Percentiles rank a stretch among this genome's conserved stretches.
phyloP scores from a whole-genome alignment of 2,888 invertebrate genomes.

The Brenthis ino region DNA sequence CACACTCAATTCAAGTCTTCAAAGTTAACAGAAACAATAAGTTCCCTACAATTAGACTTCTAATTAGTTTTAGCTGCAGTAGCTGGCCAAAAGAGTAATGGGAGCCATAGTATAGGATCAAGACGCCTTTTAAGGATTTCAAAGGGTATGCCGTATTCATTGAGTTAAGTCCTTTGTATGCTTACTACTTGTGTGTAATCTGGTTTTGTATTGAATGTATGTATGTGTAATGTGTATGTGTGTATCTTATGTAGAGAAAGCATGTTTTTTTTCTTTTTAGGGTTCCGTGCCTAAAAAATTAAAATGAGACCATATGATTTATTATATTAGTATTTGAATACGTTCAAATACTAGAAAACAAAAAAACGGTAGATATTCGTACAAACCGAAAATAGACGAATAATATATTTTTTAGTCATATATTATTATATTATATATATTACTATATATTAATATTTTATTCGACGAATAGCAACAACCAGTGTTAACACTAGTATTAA shows the following conservation, averaged over 20 bases:
- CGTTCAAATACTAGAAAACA: too few relatives aligned
- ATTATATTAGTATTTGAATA: too few relatives aligned
- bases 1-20: constrained; percentile 34
- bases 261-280: too few relatives aligned
- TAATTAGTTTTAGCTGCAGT: constrained; percentile 46
- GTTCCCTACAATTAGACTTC: constrained; percentile 48
- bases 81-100: constrained; percentile 35
- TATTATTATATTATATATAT: too few relatives aligned
- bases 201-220: constrained; percentile 18
- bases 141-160: constrained; percentile 29
- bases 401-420: too few relatives aligned
- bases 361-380: too few relatives aligned
- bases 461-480: too few relatives aligned
- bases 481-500: constrained; percentile 22
- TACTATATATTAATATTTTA: too few relatives aligned
- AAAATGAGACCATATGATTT: too few relatives aligned
- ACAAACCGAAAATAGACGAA: too few relatives aligned
- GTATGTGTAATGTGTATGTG: constrained; percentile 7
- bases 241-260: not conserved
- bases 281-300: too few relatives aligned
- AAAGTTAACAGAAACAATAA: constrained; percentile 44
- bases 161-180: constrained; percentile 9
- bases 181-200: constrained; percentile 1
- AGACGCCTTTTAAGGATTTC: constrained; percentile 28
- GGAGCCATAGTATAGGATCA: constrained; percentile 15